Percentiles rank a stretch among this genome's conserved stretches.
phyloP scores from a whole-genome alignment of 2,888 invertebrate species.

The Orchestes rusci region DNA sequence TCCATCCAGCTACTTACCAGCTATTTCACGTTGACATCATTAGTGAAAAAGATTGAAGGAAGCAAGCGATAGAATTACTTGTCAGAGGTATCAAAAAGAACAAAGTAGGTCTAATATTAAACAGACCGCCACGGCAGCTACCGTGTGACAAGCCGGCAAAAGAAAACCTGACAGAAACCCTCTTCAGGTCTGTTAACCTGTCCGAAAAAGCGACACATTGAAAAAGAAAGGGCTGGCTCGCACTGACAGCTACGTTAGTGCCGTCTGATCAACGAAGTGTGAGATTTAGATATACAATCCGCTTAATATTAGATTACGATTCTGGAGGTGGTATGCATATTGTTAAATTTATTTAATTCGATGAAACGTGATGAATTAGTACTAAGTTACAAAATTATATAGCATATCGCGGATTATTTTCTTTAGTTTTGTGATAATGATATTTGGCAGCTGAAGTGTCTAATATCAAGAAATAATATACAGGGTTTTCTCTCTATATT shows the following conservation, averaged over 20 bases:
- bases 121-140: conserved; percentile 16
- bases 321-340: too few species aligned
- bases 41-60: background rate
- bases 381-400: too few species aligned
- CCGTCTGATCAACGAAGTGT: background rate
- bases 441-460: too few species aligned
- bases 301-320: too few species aligned
- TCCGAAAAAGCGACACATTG: conserved; percentile 18
- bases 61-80: conserved; percentile 8
- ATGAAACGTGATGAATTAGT: too few species aligned
- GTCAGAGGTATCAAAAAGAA: conserved; percentile 9
- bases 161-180: conserved; percentile 21
- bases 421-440: too few species aligned
- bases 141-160: conserved; percentile 20
- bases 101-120: conserved; percentile 16
- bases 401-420: too few species aligned
- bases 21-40: too few species aligned
- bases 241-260: conserved; percentile 16
- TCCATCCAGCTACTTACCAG: too few species aligned
- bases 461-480: too few species aligned
- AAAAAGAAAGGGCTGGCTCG: conserved; percentile 21
- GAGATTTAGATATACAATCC: background rate
- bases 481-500: too few species aligned
- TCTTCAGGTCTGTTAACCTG: conserved; percentile 23
- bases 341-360: too few species aligned